Base-by-base conservation (phyloP, 1,140 invertebrate genomes). In the Lasioglossum baleicum region DNA sequence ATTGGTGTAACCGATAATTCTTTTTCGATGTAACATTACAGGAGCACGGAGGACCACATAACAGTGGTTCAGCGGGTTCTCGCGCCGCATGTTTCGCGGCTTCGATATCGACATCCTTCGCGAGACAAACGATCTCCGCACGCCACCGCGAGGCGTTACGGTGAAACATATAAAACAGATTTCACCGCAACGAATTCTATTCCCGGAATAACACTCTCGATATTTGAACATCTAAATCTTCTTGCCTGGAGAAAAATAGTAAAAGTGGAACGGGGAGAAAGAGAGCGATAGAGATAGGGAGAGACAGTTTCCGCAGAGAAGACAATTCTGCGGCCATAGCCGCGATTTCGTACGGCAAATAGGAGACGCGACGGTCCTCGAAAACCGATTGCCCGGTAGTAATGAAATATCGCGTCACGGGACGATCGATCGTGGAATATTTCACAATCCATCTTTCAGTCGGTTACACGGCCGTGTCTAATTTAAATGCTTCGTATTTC, bases 331-430 rank as follows among this genome's bases (percentile, higher is more conserved):
- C 8, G n/a, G n/a, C n/a, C 35, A 7, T n/a, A 6, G 26, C 53
- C 44, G 48, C 35, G 76, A 79, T 79, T 79, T 65, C 64, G 35
- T 31, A 73, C 48, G 15, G 76, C 76, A 79, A 79, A 79, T 73
- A 79, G 76, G 69, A 53, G 76, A 22, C 22, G 15, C 22, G 44
- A 58, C 7, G 22, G 7, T 31, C n/a, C 58, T 26, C 75, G 56
- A 53, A 64, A 78, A 71, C 48, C 58, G 75, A 72, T 79, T 73
- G 69, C 40, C 72, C 69, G 44, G 51, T 61, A 35, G 71, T 79
- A 79, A 79, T 79, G 76, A 72, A 79, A 79, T 79, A 79, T 79
- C 76, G 60, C 63, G 69, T 70, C 68, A 67, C 31, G 31, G 10
- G 20, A 20, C 35, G 61, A 79, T 79, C 76, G 76, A 79, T 73